A percentile compares a stretch with the other conserved stretches of the same genome.
Conservation (phyloP, 2,888 invertebrate genomes). For the Camponotus fellah region DNA sequence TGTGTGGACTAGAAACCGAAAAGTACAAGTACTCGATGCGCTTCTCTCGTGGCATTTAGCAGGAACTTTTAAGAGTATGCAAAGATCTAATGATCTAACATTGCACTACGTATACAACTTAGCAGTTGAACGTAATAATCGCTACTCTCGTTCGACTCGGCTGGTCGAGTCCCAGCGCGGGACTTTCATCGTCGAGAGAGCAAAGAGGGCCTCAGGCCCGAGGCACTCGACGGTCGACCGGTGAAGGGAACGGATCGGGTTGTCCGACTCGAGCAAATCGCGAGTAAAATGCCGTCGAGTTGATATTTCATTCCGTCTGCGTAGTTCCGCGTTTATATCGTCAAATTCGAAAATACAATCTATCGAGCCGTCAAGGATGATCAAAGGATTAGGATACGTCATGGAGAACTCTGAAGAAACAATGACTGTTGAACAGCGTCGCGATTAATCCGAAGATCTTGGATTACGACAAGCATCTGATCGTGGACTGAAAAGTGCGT, state of each 20-base stretch:
- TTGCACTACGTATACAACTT: conserved; percentile 33
- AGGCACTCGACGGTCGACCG: conserved; percentile 81
- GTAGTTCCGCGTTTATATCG: not conserved
- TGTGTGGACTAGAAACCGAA: not conserved
- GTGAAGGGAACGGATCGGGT: conserved; percentile 83
- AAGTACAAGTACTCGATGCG: not conserved
- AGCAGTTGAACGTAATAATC: conserved; percentile 23
- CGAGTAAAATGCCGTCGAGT: conserved; percentile 68
- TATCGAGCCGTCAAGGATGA: not conserved
- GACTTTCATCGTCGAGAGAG: conserved; percentile 80
- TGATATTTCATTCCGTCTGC: conserved; percentile 20
- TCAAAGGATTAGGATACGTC: not conserved
- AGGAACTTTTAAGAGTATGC: not conserved
- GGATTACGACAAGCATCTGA: not conserved
- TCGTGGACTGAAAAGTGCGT: not conserved
- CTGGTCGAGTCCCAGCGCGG: conserved; percentile 59
- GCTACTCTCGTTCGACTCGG: conserved; percentile 32
- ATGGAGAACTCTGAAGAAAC: conserved; percentile 27
- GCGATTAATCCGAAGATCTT: not conserved
- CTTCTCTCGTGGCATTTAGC: conserved; percentile 16
- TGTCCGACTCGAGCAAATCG: conserved; percentile 58
- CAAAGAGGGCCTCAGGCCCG: conserved; percentile 72
- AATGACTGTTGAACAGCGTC: not conserved
- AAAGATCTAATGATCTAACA: conserved; percentile 14
- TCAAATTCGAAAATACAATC: not conserved